These are phyloP conservation scores for Prietella phreatophila DNA, from an alignment of 2,113 vertebrate species.

Conservation along the genomic window DNA sequence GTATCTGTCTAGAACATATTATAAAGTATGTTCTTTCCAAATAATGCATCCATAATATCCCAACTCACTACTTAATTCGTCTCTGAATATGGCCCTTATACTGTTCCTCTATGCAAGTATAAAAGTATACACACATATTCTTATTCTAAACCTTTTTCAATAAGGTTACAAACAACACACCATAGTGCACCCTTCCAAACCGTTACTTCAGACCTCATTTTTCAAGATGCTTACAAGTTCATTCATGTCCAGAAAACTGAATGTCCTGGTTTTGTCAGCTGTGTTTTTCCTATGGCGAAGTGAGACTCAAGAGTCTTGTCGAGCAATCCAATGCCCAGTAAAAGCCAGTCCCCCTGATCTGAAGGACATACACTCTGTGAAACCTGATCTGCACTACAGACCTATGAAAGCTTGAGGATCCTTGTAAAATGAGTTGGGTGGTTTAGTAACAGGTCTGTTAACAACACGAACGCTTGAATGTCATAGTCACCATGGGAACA, in stretches of 20 bases:
- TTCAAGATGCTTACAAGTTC: neutral
- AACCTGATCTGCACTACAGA: conserved; percentile 55
- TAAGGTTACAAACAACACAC: neutral
- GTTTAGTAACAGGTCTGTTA: conserved; percentile 55
- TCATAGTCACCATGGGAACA: conserved; percentile 66
- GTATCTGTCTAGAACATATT: neutral
- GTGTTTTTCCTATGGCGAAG: conserved; percentile 25
- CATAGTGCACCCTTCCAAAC: neutral
- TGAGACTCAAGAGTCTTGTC: conserved; percentile 25
- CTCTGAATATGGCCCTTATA: neutral
- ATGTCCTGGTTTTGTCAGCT: conserved; percentile 31
- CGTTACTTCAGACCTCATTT: neutral
- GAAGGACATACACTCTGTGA: conserved; percentile 54
- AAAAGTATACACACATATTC: neutral
- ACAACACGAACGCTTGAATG: conserved; percentile 55
- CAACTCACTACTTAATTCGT: neutral
- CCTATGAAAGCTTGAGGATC: conserved; percentile 46
- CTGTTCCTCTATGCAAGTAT: neutral
- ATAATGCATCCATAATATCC: neutral
- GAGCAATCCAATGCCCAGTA: conserved; percentile 43
- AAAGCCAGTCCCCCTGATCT: conserved; percentile 51
- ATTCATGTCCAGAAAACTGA: conserved; percentile 7
- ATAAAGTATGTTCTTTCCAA: neutral
- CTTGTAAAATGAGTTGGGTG: conserved; percentile 60
- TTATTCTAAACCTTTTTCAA: neutral